Base-by-base conservation (phyloP, 1,140 invertebrate genomes). In the Vollenhovia emeryi region DNA sequence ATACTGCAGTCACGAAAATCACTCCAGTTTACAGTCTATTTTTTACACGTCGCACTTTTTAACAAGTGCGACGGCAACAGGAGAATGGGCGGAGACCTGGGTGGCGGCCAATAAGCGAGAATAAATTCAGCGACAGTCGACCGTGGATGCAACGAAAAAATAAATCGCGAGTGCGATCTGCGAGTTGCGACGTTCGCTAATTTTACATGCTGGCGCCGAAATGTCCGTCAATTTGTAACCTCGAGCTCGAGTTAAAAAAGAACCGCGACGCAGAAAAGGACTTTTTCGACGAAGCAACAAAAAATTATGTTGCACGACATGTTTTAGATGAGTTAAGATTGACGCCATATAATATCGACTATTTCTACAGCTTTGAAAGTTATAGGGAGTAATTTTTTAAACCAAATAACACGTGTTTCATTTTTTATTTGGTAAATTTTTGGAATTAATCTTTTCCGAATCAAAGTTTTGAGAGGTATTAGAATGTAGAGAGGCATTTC, bases 121-220 rank as follows among this genome's bases (percentile, higher is more conserved):
- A 79, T 79, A 79, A 79, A 79, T 79, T 33, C 45, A n/a, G 50
- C 30, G 33, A 40, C 30, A 52, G 24, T 18, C 71, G 45, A 79
- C 33, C 33, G 2, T 68, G 76, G 6, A 79, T 52, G 33, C 13
- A 33, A 40, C 40, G 74, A 79, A 68, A 68, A 52, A 79, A 79
- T 79, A 52, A 68, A 79, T 79, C 60, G 15, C 43, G 11, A 66
- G 21, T 40, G 8, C 45, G 43, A 50, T 36, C 11, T 43, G 45
- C 45, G 45, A 68, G 60, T 18, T 43, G 45, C 45, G 45, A 68
- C 76, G 30, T 27, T 52, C 4, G 60, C 60, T 52, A 79, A 79
- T 52, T 79, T 79, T 79, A 79, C 76, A 52, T 24, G 21, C 60
- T 24, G n/a, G 43, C 30, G 48, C 21, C 45, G 15, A 21, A 79